phyloP scores from a whole-genome alignment of 2,888 invertebrate genomes.

The Parelbella ahira region DNA sequence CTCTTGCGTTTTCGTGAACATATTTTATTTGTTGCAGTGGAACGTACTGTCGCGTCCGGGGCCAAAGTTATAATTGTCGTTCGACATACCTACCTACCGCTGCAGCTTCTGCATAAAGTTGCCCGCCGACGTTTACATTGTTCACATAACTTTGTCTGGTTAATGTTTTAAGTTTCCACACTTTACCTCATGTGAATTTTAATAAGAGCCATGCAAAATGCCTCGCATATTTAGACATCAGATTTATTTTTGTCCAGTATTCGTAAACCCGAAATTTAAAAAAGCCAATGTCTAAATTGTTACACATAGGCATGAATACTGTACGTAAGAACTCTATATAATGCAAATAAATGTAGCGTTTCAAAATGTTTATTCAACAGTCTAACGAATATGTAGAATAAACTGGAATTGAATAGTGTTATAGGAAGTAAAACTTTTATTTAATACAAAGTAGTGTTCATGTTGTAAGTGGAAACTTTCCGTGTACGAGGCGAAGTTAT shows the following conservation, averaged over 20 bases:
- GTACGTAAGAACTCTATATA: no score
- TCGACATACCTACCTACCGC: constrained; percentile 70
- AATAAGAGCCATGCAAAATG: constrained; percentile 26
- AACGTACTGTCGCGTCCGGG: constrained; percentile 66
- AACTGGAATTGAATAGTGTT: background rate
- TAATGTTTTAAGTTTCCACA: constrained; percentile 62
- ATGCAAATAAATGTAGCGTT: no score
- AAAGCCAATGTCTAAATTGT: no score
- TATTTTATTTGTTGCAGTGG: constrained; percentile 76
- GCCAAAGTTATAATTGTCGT: constrained; percentile 78
- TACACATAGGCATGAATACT: no score
- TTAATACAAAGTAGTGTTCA: constrained; percentile 21
- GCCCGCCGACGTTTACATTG: constrained; percentile 65
- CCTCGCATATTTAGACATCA: constrained; percentile 3
- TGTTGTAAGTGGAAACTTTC: constrained; percentile 21
- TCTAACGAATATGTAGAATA: constrained; percentile 2
- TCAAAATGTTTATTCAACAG: constrained; percentile 5
- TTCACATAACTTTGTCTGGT: constrained; percentile 70
- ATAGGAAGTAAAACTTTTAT: constrained; percentile 8
- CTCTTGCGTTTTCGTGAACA: constrained; percentile 71
- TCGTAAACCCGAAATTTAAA: no score
- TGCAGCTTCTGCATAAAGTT: constrained; percentile 75
- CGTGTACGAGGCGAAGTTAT: constrained; percentile 45
- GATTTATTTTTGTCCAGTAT: constrained; percentile 11
- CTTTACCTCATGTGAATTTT: constrained; percentile 36